Evolutionary conservation across 2,797 vertebrate genomes (phyloP).

Genomic region (Lepilemur ruficaudatus): DNA sequence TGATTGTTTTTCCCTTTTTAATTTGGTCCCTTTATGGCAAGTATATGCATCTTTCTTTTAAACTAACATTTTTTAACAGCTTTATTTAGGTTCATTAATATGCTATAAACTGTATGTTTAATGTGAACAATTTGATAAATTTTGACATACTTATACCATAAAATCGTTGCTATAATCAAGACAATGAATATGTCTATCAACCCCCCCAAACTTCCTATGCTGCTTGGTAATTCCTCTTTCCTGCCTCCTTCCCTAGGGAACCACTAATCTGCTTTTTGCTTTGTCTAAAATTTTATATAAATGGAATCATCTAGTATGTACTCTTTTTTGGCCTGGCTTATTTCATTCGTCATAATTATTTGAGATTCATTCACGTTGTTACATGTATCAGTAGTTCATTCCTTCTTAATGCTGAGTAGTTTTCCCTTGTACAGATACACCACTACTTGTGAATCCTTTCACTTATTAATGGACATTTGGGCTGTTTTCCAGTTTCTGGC

Average conservation of each 20-base stretch:
- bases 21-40: background rate
- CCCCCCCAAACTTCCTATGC: background rate
- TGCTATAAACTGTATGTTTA: background rate
- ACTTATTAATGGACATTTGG: background rate
- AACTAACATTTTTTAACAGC: background rate
- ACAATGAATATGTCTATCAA: background rate
- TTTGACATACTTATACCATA: background rate
- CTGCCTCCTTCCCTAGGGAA: background rate
- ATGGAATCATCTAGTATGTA: background rate
- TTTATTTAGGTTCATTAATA: background rate
- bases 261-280: background rate
- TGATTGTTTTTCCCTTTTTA: slow-evolving; percentile 27
- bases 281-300: background rate
- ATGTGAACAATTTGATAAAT: background rate
- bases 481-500: background rate
- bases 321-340: background rate
- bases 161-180: background rate
- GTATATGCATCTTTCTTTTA: background rate
- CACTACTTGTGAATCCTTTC: no score
- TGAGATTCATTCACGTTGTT: background rate
- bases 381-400: background rate
- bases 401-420: background rate
- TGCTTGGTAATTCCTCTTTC: background rate
- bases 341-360: background rate
- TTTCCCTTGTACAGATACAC: background rate